These are phyloP conservation scores for Drosophila nebulosa DNA, from an alignment of 1,140 invertebrate species.

Conservation along the genomic window DNA sequence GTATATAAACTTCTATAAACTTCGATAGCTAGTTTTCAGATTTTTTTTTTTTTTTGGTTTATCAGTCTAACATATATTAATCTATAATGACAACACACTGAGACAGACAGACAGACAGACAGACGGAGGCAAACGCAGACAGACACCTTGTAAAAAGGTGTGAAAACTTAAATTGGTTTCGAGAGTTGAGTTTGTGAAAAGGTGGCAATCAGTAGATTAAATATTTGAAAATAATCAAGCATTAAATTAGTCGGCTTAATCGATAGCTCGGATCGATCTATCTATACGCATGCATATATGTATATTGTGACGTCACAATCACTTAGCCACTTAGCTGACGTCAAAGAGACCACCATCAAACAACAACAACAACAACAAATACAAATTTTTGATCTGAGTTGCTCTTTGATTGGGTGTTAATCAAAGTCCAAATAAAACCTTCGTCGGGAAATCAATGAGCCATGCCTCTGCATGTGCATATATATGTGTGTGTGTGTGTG, in stretches of 20 bases:
- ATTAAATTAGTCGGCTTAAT: conserved; percentile 40
- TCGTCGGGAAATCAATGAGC: neutral
- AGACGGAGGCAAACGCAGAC: neutral
- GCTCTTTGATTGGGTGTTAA: conserved; percentile 2
- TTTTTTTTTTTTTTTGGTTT: neutral
- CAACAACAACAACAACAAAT: neutral
- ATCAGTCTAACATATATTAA: neutral
- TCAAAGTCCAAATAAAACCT: neutral
- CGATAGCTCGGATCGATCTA: conserved; percentile 24
- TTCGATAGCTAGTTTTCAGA: neutral
- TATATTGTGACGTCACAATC: conserved; percentile 46
- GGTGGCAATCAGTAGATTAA: conserved; percentile 40
- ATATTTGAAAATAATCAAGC: conserved; percentile 58
- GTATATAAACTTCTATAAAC: neutral
- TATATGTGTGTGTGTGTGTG: neutral
- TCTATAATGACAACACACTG: neutral
- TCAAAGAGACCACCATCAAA: conserved; percentile 9
- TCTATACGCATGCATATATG: too few relatives aligned
- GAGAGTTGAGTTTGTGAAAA: conserved; percentile 3
- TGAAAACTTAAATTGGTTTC: conserved; percentile 35
- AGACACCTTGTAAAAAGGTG: conserved; percentile 35
- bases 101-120: neutral
- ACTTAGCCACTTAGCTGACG: conserved; percentile 24
- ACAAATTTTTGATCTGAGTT: neutral
- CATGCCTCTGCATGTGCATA: too few relatives aligned